phyloP scores from a whole-genome alignment of 1,140 invertebrate genomes.

The Dolichoris vasculosae region DNA sequence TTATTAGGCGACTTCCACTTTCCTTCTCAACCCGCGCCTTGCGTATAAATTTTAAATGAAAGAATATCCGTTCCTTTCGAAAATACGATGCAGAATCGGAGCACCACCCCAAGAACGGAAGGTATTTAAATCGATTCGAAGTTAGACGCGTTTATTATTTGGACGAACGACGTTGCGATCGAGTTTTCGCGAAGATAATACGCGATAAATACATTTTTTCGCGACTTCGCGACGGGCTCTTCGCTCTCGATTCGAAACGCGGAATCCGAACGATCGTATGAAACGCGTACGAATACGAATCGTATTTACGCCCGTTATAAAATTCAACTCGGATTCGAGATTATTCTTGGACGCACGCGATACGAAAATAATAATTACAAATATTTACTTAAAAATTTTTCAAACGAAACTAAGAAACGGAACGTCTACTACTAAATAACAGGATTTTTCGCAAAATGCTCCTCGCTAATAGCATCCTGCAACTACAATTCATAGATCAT shows the following conservation, averaged over 20 bases:
- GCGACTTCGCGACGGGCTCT: background rate
- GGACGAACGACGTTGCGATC: no score
- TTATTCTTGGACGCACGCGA: background rate
- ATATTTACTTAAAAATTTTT: background rate
- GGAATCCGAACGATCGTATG: background rate
- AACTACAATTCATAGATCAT: constrained; percentile 15
- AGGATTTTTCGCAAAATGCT: background rate
- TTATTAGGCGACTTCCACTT: background rate
- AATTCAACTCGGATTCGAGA: background rate
- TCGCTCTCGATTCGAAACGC: background rate
- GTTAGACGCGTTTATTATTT: background rate
- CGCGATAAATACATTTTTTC: no score
- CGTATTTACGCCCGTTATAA: background rate
- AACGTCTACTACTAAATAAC: background rate
- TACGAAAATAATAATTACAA: background rate
- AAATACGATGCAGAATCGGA: no score
- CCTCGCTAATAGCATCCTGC: background rate
- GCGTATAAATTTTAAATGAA: background rate
- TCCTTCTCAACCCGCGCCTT: background rate
- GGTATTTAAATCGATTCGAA: background rate
- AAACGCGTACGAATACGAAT: background rate
- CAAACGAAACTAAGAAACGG: background rate
- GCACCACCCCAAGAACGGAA: no score
- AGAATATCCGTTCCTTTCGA: no score
- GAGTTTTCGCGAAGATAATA: no score